Evolutionary conservation across 2,113 vertebrate genomes (phyloP).

Genomic region (Girardinichthys multiradiatus): DNA sequence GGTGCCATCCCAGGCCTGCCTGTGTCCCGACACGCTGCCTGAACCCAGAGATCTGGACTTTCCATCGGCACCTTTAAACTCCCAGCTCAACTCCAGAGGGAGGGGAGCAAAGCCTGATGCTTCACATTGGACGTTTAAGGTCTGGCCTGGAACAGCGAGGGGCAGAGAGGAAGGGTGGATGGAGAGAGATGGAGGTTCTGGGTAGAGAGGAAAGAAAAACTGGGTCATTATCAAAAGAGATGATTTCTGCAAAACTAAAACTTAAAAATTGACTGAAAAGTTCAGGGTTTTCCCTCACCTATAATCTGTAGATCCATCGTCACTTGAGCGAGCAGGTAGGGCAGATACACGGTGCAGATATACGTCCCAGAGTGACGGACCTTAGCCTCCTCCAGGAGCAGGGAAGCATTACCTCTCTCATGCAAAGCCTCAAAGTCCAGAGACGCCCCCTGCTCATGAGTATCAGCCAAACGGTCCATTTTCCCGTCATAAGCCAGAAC

Average conservation of each 20-base stretch:
- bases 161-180: conserved; percentile 75
- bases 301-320: conserved; percentile 81
- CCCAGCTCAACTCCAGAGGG: conserved; percentile 81
- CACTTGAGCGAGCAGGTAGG: conserved; percentile 86
- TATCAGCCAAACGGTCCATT: conserved; percentile 64
- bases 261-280: too few relatives aligned
- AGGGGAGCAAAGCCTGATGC: conserved; percentile 83
- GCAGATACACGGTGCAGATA: conserved; percentile 85
- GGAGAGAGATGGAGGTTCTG: conserved; percentile 67
- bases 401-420: conserved; percentile 80
- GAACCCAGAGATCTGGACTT: conserved; percentile 57
- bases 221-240: background rate
- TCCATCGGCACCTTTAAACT: conserved; percentile 56
- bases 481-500: conserved; percentile 84
- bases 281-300: conserved; percentile 70
- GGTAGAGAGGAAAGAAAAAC: background rate
- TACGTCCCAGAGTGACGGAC: conserved; percentile 85
- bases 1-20: conserved; percentile 82
- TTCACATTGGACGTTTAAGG: conserved; percentile 75
- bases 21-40: conserved; percentile 75
- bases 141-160: conserved; percentile 66
- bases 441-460: conserved; percentile 65
- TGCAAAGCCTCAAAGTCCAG: conserved; percentile 79
- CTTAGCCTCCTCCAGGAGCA: conserved; percentile 77
- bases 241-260: too few relatives aligned